These are phyloP conservation scores for Catamblyrhynchus diadema DNA, from an alignment of 2,797 vertebrate genomes.

Conservation along the genomic window DNA sequence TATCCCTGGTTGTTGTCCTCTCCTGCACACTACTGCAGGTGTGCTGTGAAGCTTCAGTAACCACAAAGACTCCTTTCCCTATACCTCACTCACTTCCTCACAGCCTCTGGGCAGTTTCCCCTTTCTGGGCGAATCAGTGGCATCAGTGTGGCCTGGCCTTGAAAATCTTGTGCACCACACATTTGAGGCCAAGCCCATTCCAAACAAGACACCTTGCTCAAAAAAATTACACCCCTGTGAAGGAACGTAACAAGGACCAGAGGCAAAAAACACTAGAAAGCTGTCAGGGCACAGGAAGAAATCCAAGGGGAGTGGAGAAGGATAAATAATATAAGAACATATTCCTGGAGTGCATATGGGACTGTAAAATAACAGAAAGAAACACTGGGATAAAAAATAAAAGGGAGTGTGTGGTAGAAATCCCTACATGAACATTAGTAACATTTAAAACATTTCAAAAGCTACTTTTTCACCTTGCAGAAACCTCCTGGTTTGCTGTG, in stretches of 20 bases:
- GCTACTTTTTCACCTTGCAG: background rate
- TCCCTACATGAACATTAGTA: background rate
- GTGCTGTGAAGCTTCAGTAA: background rate
- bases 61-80: background rate
- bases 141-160: background rate
- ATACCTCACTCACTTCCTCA: conserved; percentile 6
- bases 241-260: background rate
- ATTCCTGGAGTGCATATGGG: background rate
- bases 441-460: background rate
- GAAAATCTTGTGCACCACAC: background rate
- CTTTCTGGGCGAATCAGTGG: background rate
- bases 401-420: background rate
- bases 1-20: background rate
- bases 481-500: background rate
- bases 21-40: background rate
- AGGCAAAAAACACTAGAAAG: background rate
- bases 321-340: background rate
- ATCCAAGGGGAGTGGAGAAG: background rate
- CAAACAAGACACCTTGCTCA: background rate
- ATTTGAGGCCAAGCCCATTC: background rate
- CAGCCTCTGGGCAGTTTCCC: background rate
- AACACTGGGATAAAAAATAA: rapidly evolving
- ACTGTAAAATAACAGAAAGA: background rate
- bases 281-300: rapidly evolving
- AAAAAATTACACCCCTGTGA: background rate